Evolutionary conservation across 2,797 vertebrate species (phyloP), one percentile per base, ranked within the genome.

Genomic region (Falco berigora): DNA sequence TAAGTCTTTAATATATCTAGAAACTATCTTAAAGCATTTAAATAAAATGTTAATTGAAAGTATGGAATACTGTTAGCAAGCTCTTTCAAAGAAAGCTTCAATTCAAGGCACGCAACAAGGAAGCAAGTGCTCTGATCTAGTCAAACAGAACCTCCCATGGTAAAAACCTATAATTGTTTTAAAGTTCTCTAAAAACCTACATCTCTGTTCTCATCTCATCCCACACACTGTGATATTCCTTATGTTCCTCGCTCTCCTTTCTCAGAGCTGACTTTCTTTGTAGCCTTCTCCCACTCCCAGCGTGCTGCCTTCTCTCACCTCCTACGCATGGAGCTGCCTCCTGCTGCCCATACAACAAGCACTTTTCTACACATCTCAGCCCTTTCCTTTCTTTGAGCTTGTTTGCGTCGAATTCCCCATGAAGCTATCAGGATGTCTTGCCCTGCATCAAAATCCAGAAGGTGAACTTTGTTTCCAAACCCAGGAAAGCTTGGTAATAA

Each of bases 161-260:
- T 92, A 96, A 96, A 97, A 97, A 88, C 93, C 94, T 95, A 92
- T 96, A 96, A 97, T 97, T 97, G 97, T 97, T 97, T 97, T 93
- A 97, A 97, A 96, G 90, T 96, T 97, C 92, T 96, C 94, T 86
- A 77, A 92, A 97, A 97, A 93, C 92, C 96, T 96, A 95, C 95
- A 97, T 94, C 84, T 94, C 88, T 97, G 88, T 96, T 96, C 95
- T 96, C 95, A 95, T 96, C 92, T 95, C 94, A 92, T 95, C 97
- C 96, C 92, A 97, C 96, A 94, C 94, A 96, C 93, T 88, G 90
- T 96, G 96, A 95, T 96, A 89, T 59, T 95, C 94, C 96, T 97
- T 97, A 94, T 96, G 95, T 94, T 97, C 95, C 71, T 96, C 93
- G 78, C 94, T 95, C 93, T 88, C 49, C 47, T 93, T 77, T 95